A percentile compares a stretch with the other conserved stretches of the same genome.
phyloP scores from a whole-genome alignment of 53 echinoderm and acorn worm genomes.

The Crossaster papposus region DNA sequence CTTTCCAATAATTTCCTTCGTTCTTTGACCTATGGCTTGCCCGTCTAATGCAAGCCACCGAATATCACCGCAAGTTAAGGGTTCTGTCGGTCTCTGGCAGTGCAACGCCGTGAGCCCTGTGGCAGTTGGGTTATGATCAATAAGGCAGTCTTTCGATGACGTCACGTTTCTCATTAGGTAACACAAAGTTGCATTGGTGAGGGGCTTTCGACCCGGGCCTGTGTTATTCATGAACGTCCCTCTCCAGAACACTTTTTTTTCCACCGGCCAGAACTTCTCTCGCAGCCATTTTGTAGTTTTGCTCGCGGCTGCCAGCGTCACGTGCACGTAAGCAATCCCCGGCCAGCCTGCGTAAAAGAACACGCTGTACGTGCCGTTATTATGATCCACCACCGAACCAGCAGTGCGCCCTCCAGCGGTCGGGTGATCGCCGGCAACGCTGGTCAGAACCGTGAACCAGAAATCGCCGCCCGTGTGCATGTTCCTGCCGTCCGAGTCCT shows the following conservation, averaged over 20 bases:
- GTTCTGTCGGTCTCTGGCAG: slow-evolving; percentile 12
- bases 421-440: neutral
- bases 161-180: slow-evolving; percentile 40
- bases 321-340: slow-evolving; percentile 41
- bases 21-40: too few species aligned
- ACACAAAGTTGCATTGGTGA: neutral
- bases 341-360: slow-evolving; percentile 75
- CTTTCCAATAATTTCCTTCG: too few species aligned
- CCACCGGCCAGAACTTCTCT: slow-evolving; percentile 15
- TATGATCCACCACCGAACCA: slow-evolving; percentile 58
- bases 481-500: slow-evolving; percentile 26
- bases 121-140: slow-evolving; percentile 20
- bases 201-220: neutral
- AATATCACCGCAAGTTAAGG: too few species aligned
- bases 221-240: neutral
- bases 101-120: slow-evolving; percentile 33
- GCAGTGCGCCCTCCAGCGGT: slow-evolving; percentile 60
- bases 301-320: slow-evolving; percentile 66
- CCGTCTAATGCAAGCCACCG: too few species aligned
- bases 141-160: neutral
- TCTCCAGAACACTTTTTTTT: slow-evolving; percentile 32
- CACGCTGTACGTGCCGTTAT: slow-evolving; percentile 74
- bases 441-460: slow-evolving; percentile 46
- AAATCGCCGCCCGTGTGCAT: slow-evolving; percentile 60
- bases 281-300: slow-evolving; percentile 54